Conservation (phyloP, 2,113 vertebrate species). For the Pristiophorus japonicus region DNA sequence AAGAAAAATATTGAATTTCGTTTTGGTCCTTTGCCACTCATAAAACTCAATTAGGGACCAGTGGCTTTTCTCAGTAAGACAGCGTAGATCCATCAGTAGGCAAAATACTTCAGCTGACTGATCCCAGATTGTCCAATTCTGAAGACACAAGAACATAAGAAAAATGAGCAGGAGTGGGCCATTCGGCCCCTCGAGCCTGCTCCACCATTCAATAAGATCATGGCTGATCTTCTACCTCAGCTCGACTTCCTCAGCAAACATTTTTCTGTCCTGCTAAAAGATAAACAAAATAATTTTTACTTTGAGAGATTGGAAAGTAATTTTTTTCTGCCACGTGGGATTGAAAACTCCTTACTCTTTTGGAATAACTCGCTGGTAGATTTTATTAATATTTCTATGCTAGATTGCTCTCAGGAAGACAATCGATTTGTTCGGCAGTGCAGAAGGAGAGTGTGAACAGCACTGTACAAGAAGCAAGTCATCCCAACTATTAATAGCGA, state of each 20-base stretch:
- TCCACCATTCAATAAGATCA: no score
- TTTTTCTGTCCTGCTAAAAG: not conserved
- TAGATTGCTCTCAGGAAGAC: not conserved
- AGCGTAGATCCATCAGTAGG: not conserved
- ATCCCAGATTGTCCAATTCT: not conserved
- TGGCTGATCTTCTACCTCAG: no score
- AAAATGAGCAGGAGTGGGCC: no score
- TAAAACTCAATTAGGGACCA: not conserved
- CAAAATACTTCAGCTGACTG: not conserved
- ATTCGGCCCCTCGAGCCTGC: no score
- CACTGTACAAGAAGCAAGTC: not conserved
- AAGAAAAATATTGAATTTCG: not conserved
- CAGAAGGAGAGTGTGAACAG: not conserved
- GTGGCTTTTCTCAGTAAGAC: not conserved
- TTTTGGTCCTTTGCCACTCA: not conserved
- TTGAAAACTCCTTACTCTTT: not conserved
- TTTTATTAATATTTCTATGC: not conserved
- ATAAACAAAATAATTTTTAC: not conserved
- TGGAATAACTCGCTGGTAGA: not conserved
- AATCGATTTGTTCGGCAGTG: no score
- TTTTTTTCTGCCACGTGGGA: not conserved
- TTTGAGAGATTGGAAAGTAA: not conserved
- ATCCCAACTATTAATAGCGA: not conserved
- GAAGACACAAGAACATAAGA: no score
- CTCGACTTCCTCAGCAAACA: not conserved